These are phyloP conservation scores for Taenioides sp. DNA, from an alignment of 2,797 vertebrate genomes.

Conservation along the genomic window DNA sequence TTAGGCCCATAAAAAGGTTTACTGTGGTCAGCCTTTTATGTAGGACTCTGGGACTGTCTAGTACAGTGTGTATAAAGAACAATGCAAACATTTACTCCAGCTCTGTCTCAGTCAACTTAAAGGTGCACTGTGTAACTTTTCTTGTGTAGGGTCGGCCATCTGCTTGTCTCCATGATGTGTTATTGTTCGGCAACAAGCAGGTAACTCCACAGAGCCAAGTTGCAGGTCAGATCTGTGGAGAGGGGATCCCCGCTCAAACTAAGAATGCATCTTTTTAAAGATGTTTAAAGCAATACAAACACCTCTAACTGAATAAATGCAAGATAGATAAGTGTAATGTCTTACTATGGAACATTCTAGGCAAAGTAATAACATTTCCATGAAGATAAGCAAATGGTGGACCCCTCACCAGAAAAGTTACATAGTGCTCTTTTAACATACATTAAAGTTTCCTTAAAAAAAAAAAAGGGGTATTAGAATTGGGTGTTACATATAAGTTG, in stretches of 20 bases:
- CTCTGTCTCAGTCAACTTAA: not conserved
- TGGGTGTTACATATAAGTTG: not conserved
- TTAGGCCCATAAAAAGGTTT: conserved; percentile 18
- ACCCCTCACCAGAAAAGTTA: not conserved
- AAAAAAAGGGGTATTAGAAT: not conserved
- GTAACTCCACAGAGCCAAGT: too few relatives aligned
- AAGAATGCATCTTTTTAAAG: too few relatives aligned
- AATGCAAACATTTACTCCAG: conserved; percentile 1
- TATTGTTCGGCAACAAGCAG: too few relatives aligned
- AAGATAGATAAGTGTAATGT: not conserved
- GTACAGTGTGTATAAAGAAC: conserved; percentile 11
- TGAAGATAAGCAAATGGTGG: not conserved
- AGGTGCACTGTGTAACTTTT: too few relatives aligned
- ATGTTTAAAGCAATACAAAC: not conserved
- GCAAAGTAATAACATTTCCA: not conserved
- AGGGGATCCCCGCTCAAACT: too few relatives aligned
- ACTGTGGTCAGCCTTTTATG: conserved; percentile 9
- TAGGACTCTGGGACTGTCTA: conserved; percentile 10
- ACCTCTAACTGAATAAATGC: not conserved
- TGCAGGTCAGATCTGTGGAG: too few relatives aligned
- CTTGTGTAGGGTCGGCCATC: too few relatives aligned
- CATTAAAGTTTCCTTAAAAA: too few relatives aligned
- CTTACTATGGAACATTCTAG: not conserved
- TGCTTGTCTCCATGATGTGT: too few relatives aligned
- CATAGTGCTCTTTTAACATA: not conserved